A percentile compares a stretch with the other conserved stretches of the same genome.
Evolutionary conservation across 2,888 invertebrate species (phyloP).

Genomic region (Biston stratarius): DNA sequence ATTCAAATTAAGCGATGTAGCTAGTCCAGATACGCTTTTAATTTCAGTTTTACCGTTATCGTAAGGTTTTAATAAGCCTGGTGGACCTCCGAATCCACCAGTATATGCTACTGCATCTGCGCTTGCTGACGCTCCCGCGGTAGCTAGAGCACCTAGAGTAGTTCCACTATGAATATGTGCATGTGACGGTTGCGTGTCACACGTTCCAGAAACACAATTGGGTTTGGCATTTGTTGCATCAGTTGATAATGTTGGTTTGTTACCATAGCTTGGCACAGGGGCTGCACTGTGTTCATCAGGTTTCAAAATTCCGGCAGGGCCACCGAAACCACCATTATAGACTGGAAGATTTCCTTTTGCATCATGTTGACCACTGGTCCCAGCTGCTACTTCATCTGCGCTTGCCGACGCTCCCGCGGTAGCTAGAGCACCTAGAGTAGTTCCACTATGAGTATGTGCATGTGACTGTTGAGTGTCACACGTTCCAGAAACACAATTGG

Average conservation of each 20-base stretch:
- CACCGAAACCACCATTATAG: constrained; percentile 65
- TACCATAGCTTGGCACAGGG: constrained; percentile 27
- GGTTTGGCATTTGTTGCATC: constrained; percentile 14
- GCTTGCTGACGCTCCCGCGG: constrained; percentile 35
- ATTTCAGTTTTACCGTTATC: constrained; percentile 62
- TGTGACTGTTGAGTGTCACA: constrained; percentile 5
- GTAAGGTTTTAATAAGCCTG: constrained; percentile 73
- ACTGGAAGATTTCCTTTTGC: constrained; percentile 48
- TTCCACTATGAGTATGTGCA: not conserved
- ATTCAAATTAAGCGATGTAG: constrained; percentile 38
- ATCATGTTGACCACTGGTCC: constrained; percentile 18
- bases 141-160: constrained; percentile 26
- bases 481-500: constrained; percentile 31
- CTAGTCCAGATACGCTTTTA: constrained; percentile 30
- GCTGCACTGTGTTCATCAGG: constrained; percentile 58
- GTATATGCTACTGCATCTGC: constrained; percentile 59
- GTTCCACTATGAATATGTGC: not conserved
- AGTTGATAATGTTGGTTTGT: constrained; percentile 5
- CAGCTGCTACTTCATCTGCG: constrained; percentile 46
- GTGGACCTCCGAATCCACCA: constrained; percentile 79
- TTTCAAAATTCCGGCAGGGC: constrained; percentile 61
- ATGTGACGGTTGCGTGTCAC: constrained; percentile 4
- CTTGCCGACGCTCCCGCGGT: constrained; percentile 35
- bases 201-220: constrained; percentile 29
- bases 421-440: constrained; percentile 25